Evolutionary conservation across 2,797 vertebrate genomes (phyloP).

Genomic region (Hydrocynus forskahlii): DNA sequence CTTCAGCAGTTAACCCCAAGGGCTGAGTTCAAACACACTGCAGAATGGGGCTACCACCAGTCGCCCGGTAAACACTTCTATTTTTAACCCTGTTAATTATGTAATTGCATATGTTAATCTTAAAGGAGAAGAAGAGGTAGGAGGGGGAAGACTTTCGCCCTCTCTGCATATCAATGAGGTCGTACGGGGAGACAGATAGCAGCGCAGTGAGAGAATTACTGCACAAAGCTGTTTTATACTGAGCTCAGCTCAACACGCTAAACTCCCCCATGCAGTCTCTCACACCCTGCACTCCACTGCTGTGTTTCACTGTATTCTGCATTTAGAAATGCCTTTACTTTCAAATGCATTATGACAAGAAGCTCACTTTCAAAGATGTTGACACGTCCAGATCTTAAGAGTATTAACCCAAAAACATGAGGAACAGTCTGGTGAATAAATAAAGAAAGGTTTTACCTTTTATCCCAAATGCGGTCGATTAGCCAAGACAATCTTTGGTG

Average conservation of each 20-base stretch:
- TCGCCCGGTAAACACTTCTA: conserved; percentile 63
- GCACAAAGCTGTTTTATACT: conserved; percentile 22
- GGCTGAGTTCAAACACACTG: conserved; percentile 50
- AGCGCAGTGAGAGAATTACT: conserved; percentile 16
- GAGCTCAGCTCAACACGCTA: conserved; percentile 27
- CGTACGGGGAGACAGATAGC: conserved; percentile 34
- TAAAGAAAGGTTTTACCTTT: too few relatives aligned
- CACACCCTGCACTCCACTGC: background rate
- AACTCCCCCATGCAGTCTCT: conserved; percentile 11
- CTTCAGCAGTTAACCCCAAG: conserved; percentile 63
- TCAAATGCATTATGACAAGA: background rate
- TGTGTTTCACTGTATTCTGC: conserved; percentile 5
- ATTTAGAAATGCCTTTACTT: background rate
- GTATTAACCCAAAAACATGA: too few relatives aligned
- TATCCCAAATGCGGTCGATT: too few relatives aligned
- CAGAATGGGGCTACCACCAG: conserved; percentile 11
- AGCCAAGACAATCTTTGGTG: too few relatives aligned
- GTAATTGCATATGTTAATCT: conserved; percentile 72
- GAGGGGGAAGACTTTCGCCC: conserved; percentile 32
- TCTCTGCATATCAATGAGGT: conserved; percentile 44
- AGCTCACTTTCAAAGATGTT: background rate
- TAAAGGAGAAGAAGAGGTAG: conserved; percentile 54
- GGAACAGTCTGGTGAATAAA: too few relatives aligned
- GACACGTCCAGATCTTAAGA: background rate
- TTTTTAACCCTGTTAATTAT: conserved; percentile 74